phyloP scores from a whole-genome alignment of 2,888 invertebrate species.

The Zaprionus lineosus region DNA sequence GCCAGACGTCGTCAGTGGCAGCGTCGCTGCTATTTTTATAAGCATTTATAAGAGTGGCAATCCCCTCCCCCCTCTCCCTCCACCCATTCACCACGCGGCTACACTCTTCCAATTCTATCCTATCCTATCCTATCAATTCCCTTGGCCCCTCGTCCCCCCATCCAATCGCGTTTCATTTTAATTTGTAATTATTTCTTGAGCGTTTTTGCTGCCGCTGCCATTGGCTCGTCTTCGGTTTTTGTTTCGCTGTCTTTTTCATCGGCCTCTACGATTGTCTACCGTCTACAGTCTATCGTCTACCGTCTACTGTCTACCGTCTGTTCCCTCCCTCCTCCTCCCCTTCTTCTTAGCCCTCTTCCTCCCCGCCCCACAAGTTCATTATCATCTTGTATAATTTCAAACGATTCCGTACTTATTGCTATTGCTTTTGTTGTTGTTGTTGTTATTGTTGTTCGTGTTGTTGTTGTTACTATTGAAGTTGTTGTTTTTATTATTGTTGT shows the following conservation, averaged over 20 bases:
- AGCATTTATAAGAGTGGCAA: conserved; percentile 44
- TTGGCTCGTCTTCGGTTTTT: conserved; percentile 8
- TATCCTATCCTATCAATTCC: not conserved
- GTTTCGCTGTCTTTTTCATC: not conserved
- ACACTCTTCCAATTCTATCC: not conserved
- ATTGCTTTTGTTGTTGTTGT: conserved; percentile 27
- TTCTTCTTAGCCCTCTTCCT: not conserved
- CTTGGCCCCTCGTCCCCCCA: not conserved
- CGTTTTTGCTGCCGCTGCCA: conserved; percentile 44
- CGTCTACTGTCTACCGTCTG: not conserved
- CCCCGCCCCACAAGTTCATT: conserved; percentile 37
- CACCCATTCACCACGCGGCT: not conserved
- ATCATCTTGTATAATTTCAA: conserved; percentile 59
- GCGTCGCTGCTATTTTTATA: conserved; percentile 63
- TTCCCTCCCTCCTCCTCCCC: conserved; percentile 4
- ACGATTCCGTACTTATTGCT: conserved; percentile 55
- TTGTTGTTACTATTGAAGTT: conserved; percentile 10
- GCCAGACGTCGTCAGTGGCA: conserved; percentile 52
- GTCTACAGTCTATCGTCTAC: conserved; percentile 1
- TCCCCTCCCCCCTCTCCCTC: conserved; percentile 9
- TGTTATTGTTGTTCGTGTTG: conserved; percentile 19
- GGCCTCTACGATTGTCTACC: not conserved
- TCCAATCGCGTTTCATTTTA: conserved; percentile 71
- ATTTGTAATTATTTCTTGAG: conserved; percentile 75
- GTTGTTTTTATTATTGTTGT: conserved; percentile 3